Base-by-base conservation (phyloP, 2,888 invertebrate species). In the Hermodice carunculata region DNA sequence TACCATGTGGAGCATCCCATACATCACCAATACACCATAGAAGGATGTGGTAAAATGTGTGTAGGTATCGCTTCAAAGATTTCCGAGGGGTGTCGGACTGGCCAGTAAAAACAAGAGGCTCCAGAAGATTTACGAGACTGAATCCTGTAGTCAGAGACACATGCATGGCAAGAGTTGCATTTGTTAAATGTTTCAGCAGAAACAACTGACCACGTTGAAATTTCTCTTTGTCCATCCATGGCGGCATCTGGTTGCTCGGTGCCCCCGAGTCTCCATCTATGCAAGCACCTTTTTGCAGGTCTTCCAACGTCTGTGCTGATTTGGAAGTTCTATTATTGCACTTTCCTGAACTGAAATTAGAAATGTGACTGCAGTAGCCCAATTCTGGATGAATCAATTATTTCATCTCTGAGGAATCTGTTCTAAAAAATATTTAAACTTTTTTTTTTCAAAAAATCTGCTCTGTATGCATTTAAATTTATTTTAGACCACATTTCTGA, bases 1-100 rank as follows among this genome's bases (percentile, higher is more conserved):
- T 66, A 11, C 86, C 87, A 1, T 82, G 82, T 0, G 91, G 91
- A 70, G 57, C 11, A 14, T 89, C 81, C 87, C 87, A 89, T 34
- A 93, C 89, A 58, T 92, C 90, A 32, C 90, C 86, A 64, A 90
- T 89, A 82, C 95, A 94, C 96, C 96, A 96, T 3, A 90, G 85
- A 19, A 90, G 85, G 64, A 92, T 91, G 79, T 95, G 94, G 3
- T 92, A 88, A 44, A 93, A 87, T 0, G 96, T 96, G 5, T 92
- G 90, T 8, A 93, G 85, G 82, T 96, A 96, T 75, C 96, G 88
- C 67, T 88, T 90, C 84, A 93, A 93, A 0, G 94, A 91, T 0
- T 90, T 89, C 52, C 88, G 85, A 0, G 89, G 85, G 1, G 90
- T 90, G 56, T 89, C 89, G 29, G 94, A 93, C 78, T 91, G 90